Base-by-base conservation (phyloP, 2,888 invertebrate species). In the Apantesis nais region DNA sequence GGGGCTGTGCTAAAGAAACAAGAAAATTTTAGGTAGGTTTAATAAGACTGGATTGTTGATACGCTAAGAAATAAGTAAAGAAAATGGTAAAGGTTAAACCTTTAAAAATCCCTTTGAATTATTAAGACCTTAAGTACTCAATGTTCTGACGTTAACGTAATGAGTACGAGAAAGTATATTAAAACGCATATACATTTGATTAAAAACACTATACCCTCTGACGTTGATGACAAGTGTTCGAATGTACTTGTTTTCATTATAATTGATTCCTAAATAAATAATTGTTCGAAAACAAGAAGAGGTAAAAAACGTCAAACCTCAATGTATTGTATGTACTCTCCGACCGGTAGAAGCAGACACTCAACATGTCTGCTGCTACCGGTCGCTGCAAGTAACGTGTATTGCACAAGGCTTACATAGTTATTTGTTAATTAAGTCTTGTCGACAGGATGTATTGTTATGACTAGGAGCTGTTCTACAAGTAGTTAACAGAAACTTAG, bases 361-460 rank as follows among this genome's bases (percentile, higher is more conserved):
- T 29, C 16, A 29, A 58, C 58, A 29, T 58, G 29, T 58, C 58
- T 29, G 29, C 58, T 29, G 16, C 25, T 29, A 58, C 58, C 58
- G 58, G 58, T 58, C 58, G 58, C 29, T 58, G 7, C 29, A 7
- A 58, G 16, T 58, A 58, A 58, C 29, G 16, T 81, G 70, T 72
- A 62, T 37, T 37, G 34, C 34, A 58, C 58, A 29, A 58, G 58
- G 58, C 29, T 58, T 58, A 58, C 58, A 14, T 7, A 16, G 29
- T 58, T 29, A 16, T 29, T 58, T 58, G 7, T 58, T 58, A 29
- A 29, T 29, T 58, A 58, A 29, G 58, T 29, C 58, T 58, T 25
- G 58, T 58, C 58, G 5, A 29, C 29, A 29, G 58, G 16, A 58
- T 58, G 58, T 25, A 58, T 58, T 58, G 58, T 58, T 29, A 58